A percentile compares a stretch with the other conserved stretches of the same genome.
Evolutionary conservation across 2,888 invertebrate genomes (phyloP).

Genomic region (Neria commutata): DNA sequence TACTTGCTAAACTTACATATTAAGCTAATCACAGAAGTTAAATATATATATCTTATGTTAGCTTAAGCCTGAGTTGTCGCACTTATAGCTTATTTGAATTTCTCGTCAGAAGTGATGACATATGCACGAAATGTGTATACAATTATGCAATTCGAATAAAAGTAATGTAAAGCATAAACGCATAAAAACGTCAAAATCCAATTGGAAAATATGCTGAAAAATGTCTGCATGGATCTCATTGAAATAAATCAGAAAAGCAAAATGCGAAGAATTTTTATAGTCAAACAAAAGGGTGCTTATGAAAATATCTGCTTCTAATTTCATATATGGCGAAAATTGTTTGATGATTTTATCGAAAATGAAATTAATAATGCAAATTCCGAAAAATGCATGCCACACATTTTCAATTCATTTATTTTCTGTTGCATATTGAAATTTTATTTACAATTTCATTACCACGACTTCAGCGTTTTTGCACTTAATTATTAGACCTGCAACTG

Average conservation of each 20-base stretch:
- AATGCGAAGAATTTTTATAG: neutral
- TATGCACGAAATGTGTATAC: conserved; percentile 27
- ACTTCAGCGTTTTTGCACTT: no score
- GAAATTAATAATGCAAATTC: conserved; percentile 8
- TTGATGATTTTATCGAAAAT: no score
- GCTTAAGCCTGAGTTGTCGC: no score
- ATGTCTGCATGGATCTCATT: conserved; percentile 62
- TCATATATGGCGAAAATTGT: neutral
- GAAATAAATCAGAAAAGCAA: conserved; percentile 23
- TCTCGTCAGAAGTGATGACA: no score
- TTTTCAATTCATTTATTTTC: conserved; percentile 29
- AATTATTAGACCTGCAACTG: no score
- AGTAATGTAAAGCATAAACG: conserved; percentile 14
- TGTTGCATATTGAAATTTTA: no score
- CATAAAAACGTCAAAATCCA: conserved; percentile 14
- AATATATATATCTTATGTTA: no score
- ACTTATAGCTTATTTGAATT: no score
- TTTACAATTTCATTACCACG: no score
- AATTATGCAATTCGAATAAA: conserved; percentile 22
- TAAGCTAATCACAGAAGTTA: no score
- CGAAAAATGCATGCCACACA: conserved; percentile 49
- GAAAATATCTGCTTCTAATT: neutral
- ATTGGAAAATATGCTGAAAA: conserved; percentile 41
- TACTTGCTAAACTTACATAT: no score
- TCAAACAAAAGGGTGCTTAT: neutral